These are phyloP conservation scores for Pherbina coryleti DNA, from an alignment of 2,888 invertebrate species.

Conservation along the genomic window DNA sequence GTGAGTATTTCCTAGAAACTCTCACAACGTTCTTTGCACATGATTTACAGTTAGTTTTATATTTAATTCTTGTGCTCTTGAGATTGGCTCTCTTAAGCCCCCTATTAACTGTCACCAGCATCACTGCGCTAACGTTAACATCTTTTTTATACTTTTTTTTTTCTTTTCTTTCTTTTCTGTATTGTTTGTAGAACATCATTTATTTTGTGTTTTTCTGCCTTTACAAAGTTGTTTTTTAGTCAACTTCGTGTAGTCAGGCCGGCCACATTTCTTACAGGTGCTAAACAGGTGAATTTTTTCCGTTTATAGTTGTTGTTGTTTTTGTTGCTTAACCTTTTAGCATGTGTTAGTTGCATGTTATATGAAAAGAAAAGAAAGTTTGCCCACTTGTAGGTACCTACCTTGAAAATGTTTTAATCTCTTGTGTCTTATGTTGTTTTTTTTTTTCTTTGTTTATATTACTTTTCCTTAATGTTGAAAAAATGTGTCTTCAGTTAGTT, in stretches of 20 bases:
- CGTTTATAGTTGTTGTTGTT: neutral
- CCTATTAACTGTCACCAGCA: neutral
- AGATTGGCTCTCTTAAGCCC: neutral
- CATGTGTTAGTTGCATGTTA: constrained; percentile 4
- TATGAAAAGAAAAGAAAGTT: constrained; percentile 33
- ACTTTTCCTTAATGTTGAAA: constrained; percentile 19
- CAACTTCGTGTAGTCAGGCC: neutral
- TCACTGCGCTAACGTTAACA: neutral
- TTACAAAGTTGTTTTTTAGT: neutral
- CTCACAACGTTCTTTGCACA: neutral
- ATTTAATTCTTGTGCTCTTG: neutral
- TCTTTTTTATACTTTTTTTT: neutral
- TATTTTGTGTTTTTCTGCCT: neutral
- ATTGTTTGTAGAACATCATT: neutral
- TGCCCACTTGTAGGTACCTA: neutral
- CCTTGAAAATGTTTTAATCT: constrained; percentile 20
- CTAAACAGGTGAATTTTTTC: constrained; percentile 30
- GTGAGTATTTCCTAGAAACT: neutral
- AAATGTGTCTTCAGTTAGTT: neutral
- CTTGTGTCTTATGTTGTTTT: neutral
- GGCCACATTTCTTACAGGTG: constrained; percentile 28
- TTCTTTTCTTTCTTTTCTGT: neutral
- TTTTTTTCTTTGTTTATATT: neutral
- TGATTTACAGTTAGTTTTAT: neutral
- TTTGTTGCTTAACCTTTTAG: constrained; percentile 19